Evolutionary conservation across 2,888 invertebrate genomes (phyloP), one percentile per base, ranked within the genome.

Genomic region (Octonoba sinensis): DNA sequence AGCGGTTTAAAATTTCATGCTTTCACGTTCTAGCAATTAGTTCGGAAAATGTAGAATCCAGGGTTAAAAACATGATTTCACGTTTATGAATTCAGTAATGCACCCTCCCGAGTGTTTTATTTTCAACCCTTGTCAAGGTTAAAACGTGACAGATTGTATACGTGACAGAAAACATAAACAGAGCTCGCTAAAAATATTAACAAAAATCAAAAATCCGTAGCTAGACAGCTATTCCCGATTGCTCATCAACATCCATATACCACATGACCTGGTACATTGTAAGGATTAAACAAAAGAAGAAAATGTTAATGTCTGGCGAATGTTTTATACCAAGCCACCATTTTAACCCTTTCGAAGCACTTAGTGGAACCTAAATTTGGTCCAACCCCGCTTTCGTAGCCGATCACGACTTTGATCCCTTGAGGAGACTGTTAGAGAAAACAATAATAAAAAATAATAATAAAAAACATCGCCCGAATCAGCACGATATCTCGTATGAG

Each of bases 331-430:
- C 20, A 24, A 57, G 73, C 64, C 51, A 47, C 54, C 20, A 67
- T 60, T 22, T 71, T 73, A 73, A 79, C 72, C 79, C 79, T 69
- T 76, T 62, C 24, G 22, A 46, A 22, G 20, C 22, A 13, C 15
- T 27, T 36, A 36, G 36, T 36, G 36, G 36, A 62, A 57, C 72
- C 79, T 67, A 71, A 79, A 79, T 73, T 79, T 79, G 72, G 73
- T 79, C 54, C 79, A 72, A 67, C 79, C 79, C 71, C 64, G 36
- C 49, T 36, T 46, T 59, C 57, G 20, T 56, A 62, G 51, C 24
- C 54, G n/a, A 76, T 76, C 78, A 79, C 79, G 79, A 79, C 54
- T 59, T 62, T 79, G 79, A 79, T 79, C 79, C 66, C 59, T 73
- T 11, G 59, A 22, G 20, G 57, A 56, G 64, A 56, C 44, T 44